These are phyloP conservation scores for Margarornis squamiger DNA, from an alignment of 2,797 vertebrate genomes.

Conservation along the genomic window DNA sequence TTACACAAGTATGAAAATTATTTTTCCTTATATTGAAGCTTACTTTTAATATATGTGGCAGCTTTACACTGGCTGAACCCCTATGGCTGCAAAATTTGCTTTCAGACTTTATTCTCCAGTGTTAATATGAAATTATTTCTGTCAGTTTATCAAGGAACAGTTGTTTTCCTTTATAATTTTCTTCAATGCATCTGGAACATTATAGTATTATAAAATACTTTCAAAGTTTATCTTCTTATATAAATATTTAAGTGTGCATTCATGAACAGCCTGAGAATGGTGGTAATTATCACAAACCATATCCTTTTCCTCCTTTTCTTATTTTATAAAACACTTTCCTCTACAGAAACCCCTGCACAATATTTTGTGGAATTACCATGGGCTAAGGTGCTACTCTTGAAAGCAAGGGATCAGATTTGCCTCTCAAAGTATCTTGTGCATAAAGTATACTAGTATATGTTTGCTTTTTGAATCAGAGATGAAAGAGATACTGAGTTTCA, in stretches of 20 bases:
- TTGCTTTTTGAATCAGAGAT: neutral
- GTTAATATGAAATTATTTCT: constrained; percentile 8
- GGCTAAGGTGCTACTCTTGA: neutral
- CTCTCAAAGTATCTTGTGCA: neutral
- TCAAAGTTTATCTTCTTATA: neutral
- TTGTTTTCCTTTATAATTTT: constrained; percentile 8
- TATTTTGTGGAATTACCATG: neutral
- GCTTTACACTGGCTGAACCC: neutral
- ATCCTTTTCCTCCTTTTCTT: neutral
- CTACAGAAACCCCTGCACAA: neutral
- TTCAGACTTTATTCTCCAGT: neutral
- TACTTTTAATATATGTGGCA: neutral
- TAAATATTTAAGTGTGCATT: neutral
- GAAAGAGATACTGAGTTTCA: neutral
- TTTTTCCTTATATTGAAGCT: neutral
- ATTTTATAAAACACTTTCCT: neutral
- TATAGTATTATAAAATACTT: neutral
- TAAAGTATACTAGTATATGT: neutral
- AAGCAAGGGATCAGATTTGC: neutral
- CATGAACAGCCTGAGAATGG: neutral
- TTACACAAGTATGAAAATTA: neutral
- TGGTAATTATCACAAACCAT: neutral
- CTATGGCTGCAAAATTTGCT: neutral
- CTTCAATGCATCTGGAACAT: neutral
- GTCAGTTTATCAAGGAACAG: neutral